A percentile compares a stretch with the other conserved stretches of the same genome.
These are phyloP conservation scores for Gouania willdenowi DNA, from an alignment of 2,797 vertebrate species.

Conservation along the genomic window DNA sequence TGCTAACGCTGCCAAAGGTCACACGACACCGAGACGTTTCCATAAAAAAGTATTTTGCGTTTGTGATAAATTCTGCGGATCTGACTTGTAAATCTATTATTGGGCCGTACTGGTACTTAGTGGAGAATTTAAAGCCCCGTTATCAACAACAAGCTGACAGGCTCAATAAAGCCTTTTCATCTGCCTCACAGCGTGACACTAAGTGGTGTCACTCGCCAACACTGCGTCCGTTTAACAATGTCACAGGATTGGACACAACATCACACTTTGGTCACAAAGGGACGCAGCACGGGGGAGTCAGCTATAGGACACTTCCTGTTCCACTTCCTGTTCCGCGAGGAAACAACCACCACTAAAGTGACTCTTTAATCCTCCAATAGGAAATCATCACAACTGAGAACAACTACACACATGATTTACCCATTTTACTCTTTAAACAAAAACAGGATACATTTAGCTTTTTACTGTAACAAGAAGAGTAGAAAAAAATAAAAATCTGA, in stretches of 20 bases:
- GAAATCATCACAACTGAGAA: too few relatives aligned
- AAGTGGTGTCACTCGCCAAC: constrained; percentile 46
- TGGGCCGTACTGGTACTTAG: constrained; percentile 28
- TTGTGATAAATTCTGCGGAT: not conserved
- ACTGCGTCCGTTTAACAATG: constrained; percentile 38
- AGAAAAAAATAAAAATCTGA: too few relatives aligned
- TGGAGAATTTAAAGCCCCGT: constrained; percentile 7
- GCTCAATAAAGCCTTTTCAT: constrained; percentile 36
- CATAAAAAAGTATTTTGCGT: constrained; percentile 9
- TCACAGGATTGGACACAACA: constrained; percentile 44
- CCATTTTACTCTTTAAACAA: too few relatives aligned
- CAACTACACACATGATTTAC: too few relatives aligned
- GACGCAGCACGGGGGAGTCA: too few relatives aligned
- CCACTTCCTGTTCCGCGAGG: too few relatives aligned
- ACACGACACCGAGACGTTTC: constrained; percentile 10
- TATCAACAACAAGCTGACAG: constrained; percentile 35
- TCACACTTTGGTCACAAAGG: constrained; percentile 21
- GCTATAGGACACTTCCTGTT: too few relatives aligned
- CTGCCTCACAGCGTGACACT: constrained; percentile 22
- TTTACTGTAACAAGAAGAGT: too few relatives aligned
- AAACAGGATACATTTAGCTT: too few relatives aligned
- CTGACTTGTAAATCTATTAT: constrained; percentile 33
- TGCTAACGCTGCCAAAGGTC: constrained; percentile 12
- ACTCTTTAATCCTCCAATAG: too few relatives aligned
- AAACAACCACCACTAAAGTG: too few relatives aligned